These are phyloP conservation scores for Oscheius sp. DNA, from an alignment of 2,888 invertebrate species.

Conservation along the genomic window DNA sequence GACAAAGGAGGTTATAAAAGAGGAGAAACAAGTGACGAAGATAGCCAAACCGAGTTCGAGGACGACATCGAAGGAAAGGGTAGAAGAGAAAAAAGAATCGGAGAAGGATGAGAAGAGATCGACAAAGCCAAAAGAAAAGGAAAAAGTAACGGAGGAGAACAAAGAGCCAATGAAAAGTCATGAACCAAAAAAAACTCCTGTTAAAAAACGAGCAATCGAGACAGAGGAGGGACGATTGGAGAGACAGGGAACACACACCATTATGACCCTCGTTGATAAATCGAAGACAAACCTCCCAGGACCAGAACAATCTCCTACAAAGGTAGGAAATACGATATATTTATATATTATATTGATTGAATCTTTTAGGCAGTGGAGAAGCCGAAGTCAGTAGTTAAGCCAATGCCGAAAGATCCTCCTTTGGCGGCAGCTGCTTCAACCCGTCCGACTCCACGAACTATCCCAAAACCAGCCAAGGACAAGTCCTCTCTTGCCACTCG, in stretches of 20 bases:
- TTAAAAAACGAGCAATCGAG: slow-evolving; percentile 32
- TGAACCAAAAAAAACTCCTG: slow-evolving; percentile 14
- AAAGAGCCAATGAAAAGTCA: slow-evolving; percentile 7
- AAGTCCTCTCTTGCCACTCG: not conserved
- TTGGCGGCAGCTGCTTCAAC: slow-evolving; percentile 37
- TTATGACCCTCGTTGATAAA: slow-evolving; percentile 49
- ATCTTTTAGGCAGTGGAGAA: slow-evolving; percentile 40
- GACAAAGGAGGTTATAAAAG: not conserved
- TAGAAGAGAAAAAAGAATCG: not conserved
- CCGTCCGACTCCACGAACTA: not conserved
- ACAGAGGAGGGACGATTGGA: slow-evolving; percentile 48
- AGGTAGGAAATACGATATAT: slow-evolving; percentile 14
- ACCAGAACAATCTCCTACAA: slow-evolving; percentile 43
- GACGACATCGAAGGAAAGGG: slow-evolving; percentile 11
- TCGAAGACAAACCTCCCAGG: slow-evolving; percentile 40
- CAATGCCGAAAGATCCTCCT: slow-evolving; percentile 62
- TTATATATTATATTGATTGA: not conserved
- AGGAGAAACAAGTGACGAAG: not conserved
- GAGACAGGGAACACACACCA: slow-evolving; percentile 64
- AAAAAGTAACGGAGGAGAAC: not conserved
- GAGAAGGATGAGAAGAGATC: slow-evolving; percentile 9
- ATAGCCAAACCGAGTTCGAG: slow-evolving; percentile 11
- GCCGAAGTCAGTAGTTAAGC: slow-evolving; percentile 66
- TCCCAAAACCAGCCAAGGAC: slow-evolving; percentile 18
- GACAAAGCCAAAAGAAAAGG: slow-evolving; percentile 15